Base-by-base conservation (phyloP, 2,113 vertebrate species). In the Cynoglossus semilaevis region DNA sequence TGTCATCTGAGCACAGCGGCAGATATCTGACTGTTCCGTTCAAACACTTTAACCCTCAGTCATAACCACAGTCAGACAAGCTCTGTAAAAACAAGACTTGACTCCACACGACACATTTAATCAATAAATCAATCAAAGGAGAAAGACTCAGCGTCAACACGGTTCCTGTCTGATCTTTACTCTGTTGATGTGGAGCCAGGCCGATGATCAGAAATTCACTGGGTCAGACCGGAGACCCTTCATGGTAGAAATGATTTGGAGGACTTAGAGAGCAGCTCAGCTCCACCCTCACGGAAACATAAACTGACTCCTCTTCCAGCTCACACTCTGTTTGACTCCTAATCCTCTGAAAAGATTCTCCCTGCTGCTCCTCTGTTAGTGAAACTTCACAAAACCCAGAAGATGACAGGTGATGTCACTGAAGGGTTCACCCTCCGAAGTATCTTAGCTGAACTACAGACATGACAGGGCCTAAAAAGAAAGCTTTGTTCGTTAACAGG, bases 121-220 rank as follows among this genome's bases (percentile, higher is more conserved):
- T 76, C 76, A 58, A 81, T 67, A 62, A 81, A 83, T 76, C 63
- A 52, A 74, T 80, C 77, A 51, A 42, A 48, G 45, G 59, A 64
- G 68, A 53, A 64, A 69, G 70, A 75, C 60, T 1, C 8, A 13
- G 56, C 46, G 59, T 69, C 67, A 68, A 43, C 63, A 9, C 12
- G 3, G 37, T 38, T 2, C 13, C 36, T 38, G n/a, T n/a, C n/a
- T n/a, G n/a, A n/a, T n/a, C n/a, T n/a, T n/a, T n/a, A n/a, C n/a
- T n/a, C n/a, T n/a, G n/a, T n/a, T n/a, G 22, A 29, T 29, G 22
- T 2, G 22, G 6, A 29, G 22, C 22, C 2, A 6, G 22, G 22
- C 22, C 22, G 6, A 6, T 29, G 22, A 29, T 29, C 22, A 29
- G 22, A 29, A 29, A 29, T 6, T 2, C 6, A 29, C 22, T 4